phyloP scores from a whole-genome alignment of 2,888 invertebrate genomes.

The Mythimna pallens region DNA sequence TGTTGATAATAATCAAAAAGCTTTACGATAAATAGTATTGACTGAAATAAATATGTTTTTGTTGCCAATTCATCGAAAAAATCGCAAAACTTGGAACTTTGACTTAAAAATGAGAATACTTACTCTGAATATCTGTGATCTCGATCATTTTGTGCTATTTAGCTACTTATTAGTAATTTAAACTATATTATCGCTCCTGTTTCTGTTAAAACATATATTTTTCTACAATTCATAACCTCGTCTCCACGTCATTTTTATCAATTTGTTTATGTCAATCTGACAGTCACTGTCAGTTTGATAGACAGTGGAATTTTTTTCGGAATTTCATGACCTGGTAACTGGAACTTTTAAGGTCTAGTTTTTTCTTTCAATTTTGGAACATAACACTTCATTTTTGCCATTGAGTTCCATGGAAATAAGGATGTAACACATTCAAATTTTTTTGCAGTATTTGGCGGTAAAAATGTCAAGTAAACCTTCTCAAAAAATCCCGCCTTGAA shows the following conservation, averaged over 20 bases:
- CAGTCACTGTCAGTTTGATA: constrained; percentile 7
- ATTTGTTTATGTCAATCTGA: constrained; percentile 50
- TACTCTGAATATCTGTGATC: constrained; percentile 96
- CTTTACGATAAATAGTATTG: background rate
- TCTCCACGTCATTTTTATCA: constrained; percentile 66
- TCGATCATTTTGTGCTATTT: constrained; percentile 93
- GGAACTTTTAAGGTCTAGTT: too few relatives aligned
- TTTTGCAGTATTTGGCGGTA: too few relatives aligned
- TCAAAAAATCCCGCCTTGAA: too few relatives aligned
- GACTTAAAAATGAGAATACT: constrained; percentile 78
- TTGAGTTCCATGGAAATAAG: too few relatives aligned
- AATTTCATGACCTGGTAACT: too few relatives aligned
- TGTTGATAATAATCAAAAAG: background rate
- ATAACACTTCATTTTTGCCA: too few relatives aligned
- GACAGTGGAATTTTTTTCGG: background rate
- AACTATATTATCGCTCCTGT: constrained; percentile 38
- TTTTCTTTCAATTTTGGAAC: too few relatives aligned
- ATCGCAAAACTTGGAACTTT: background rate
- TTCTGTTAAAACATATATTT: constrained; percentile 59
- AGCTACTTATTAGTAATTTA: constrained; percentile 39
- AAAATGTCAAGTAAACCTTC: too few relatives aligned
- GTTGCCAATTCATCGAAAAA: background rate
- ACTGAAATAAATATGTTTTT: constrained; percentile 19
- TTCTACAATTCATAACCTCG: constrained; percentile 61
- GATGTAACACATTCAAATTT: too few relatives aligned